A percentile compares a stretch with the other conserved stretches of the same genome.
Conservation (phyloP, 2,113 vertebrate genomes). For the Silurus glanis region DNA sequence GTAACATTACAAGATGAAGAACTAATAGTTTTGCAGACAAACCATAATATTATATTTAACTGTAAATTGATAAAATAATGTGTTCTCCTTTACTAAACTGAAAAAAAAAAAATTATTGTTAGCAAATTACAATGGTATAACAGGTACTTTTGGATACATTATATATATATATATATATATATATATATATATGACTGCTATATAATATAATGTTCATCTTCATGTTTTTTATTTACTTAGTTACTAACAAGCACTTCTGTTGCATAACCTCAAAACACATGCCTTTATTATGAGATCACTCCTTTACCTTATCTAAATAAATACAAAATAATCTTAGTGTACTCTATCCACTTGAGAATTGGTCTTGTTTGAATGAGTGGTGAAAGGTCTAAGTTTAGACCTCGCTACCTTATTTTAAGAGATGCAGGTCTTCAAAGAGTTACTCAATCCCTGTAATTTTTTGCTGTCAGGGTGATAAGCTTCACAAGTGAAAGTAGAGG, state of each 20-base stretch:
- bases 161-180: no score
- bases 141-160: neutral
- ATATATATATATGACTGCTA: neutral
- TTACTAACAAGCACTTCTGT: neutral
- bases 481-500: conserved; percentile 1
- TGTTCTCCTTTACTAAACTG: neutral
- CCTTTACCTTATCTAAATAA: neutral
- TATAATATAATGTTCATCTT: neutral
- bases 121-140: neutral
- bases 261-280: neutral
- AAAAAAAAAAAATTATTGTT: neutral
- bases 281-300: neutral
- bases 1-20: neutral
- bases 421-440: conserved; percentile 19
- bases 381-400: conserved; percentile 33
- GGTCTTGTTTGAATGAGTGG: conserved; percentile 4
- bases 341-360: neutral
- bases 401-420: neutral
- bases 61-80: neutral
- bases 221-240: neutral
- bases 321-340: conserved; percentile 1
- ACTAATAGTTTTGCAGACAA: neutral
- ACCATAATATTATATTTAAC: neutral
- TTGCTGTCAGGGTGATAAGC: conserved; percentile 26
- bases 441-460: neutral